Conservation (phyloP, 2,797 vertebrate species). For the Tenualosa thibaudeaui region DNA sequence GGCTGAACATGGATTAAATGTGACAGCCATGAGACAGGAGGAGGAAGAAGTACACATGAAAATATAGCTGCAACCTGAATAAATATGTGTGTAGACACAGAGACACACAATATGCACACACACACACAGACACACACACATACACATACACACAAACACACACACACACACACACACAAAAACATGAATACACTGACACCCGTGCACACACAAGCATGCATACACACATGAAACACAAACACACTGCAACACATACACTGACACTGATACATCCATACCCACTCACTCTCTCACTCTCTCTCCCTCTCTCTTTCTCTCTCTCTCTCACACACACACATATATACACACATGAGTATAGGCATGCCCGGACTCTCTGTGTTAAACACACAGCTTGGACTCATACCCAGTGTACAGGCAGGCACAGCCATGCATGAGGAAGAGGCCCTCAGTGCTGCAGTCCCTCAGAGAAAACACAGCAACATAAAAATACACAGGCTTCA, state of each 20-base stretch:
- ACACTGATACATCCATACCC: background rate
- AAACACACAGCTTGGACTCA: background rate
- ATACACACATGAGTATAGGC: background rate
- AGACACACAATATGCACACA: background rate
- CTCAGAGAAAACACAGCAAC: background rate
- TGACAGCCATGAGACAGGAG: slow-evolving; percentile 3
- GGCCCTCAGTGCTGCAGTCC: background rate
- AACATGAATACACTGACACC: background rate
- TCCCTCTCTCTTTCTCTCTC: background rate
- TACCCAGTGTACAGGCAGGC: background rate
- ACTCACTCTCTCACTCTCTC: slow-evolving; percentile 23
- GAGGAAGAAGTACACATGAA: background rate
- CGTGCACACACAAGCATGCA: too few relatives aligned
- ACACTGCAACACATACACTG: background rate
- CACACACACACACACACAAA: background rate
- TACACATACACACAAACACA: background rate
- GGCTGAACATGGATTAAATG: slow-evolving; percentile 3
- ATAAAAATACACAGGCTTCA: slow-evolving; percentile 2
- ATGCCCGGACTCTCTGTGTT: background rate
- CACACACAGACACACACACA: background rate
- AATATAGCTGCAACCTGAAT: background rate
- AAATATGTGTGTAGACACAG: background rate
- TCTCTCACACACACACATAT: background rate
- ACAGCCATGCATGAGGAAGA: background rate
- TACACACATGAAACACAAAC: background rate